phyloP scores from a whole-genome alignment of 2,113 vertebrate genomes.

The Planiliza haematocheilus region DNA sequence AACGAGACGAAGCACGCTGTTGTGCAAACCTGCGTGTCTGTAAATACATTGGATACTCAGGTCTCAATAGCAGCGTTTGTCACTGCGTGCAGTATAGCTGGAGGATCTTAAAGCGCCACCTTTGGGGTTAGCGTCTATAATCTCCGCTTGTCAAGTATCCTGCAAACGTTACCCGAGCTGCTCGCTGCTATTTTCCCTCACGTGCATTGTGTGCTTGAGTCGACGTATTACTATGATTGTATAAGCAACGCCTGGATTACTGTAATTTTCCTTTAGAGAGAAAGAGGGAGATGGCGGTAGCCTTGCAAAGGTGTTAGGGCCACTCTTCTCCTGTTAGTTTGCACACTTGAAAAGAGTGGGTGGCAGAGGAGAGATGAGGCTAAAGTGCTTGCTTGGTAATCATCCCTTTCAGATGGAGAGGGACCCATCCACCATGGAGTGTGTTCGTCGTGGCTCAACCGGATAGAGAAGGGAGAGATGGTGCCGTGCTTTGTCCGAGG shows the following conservation, averaged over 20 bases:
- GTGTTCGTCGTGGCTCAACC: constrained; percentile 98
- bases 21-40: too few relatives aligned
- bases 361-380: constrained; percentile 17
- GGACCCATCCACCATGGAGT: constrained; percentile 96
- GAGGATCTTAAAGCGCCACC: neutral
- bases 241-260: constrained; percentile 37
- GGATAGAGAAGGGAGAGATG: constrained; percentile 89
- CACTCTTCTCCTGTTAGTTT: constrained; percentile 46
- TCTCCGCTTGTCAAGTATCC: constrained; percentile 12
- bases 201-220: constrained; percentile 1
- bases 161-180: neutral
- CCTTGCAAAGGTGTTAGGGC: constrained; percentile 27
- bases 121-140: constrained; percentile 9
- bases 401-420: constrained; percentile 86
- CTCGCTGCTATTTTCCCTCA: constrained; percentile 8
- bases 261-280: constrained; percentile 54
- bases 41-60: neutral
- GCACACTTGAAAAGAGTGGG: constrained; percentile 49
- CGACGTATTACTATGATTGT: constrained; percentile 51
- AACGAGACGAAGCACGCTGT: neutral
- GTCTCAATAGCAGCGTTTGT: neutral
- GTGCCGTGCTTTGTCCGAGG: constrained; percentile 97
- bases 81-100: neutral
- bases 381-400: constrained; percentile 64
- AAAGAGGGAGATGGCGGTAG: constrained; percentile 13